Base-by-base conservation (phyloP, 2,888 invertebrate species). In the Apomyelois bistriatella region DNA sequence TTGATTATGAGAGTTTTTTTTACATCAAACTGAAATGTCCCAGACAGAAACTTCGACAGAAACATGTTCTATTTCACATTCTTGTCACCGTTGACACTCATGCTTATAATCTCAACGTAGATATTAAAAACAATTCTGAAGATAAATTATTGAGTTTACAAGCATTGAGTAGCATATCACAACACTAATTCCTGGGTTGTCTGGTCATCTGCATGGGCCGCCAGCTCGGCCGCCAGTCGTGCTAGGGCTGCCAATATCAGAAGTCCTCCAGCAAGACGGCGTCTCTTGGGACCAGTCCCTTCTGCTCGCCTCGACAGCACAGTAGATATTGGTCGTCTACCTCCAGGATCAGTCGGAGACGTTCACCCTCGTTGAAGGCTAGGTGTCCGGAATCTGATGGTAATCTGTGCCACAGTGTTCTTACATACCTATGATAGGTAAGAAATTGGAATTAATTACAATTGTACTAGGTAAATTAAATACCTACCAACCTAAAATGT, bases 301-400 rank as follows among this genome's bases (percentile, higher is more conserved):
- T 95, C 67, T 94, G 94, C 37, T 94, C 94, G 6, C 95, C 95
- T 62, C 94, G 88, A 68, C 94, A 94, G 76, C 95, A 95, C 54
- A 95, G 82, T 61, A 95, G 79, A 92, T 95, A 94, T 66, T 94
- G 94, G 68, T 92, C 93, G 76, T 95, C 95, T 43, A 95, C 95
- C 68, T 95, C 95, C 28, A 95, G 85, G 48, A 95, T 93, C 35
- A 95, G 92, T 57, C 93, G 93, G 46, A 95, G 87, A 41, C 92
- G 91, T 73, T 95, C 95, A 13, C 95, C 95, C 76, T 95, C 94
- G 74, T 93, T 94, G 83, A 95, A 95, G 10, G 95, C 93, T 37
- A 95, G 86, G 69, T 95, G 95, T 9, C 95, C 95, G 48, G 94
- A 94, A 71, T 95, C 95, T 0, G 95, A 94, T n/a, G 95, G 94